phyloP scores from a whole-genome alignment of 1,140 invertebrate species.

The Glossosoma conforme region DNA sequence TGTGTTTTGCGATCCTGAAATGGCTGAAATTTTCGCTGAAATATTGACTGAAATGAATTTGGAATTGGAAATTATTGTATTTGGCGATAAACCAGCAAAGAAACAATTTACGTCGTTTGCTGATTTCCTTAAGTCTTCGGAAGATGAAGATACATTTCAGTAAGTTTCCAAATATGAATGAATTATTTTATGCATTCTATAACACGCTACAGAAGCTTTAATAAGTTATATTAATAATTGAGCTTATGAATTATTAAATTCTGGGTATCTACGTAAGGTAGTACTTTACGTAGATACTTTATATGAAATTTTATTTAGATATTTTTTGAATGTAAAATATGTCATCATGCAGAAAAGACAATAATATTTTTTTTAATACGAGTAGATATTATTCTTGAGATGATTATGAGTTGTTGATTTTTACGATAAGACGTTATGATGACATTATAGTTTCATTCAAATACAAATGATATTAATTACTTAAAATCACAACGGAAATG shows the following conservation, averaged over 20 bases:
- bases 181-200: neutral
- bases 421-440: too few species aligned
- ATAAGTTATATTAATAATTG: neutral
- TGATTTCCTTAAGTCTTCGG: conserved; percentile 6
- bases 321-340: neutral
- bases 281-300: too few species aligned
- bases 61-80: conserved; percentile 10
- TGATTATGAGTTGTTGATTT: neutral
- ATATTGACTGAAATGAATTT: conserved; percentile 6
- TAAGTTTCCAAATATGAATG: neutral
- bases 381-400: neutral
- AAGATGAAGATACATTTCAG: conserved; percentile 14
- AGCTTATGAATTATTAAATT: neutral
- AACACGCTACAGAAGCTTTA: neutral
- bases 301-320: neutral
- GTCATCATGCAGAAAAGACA: neutral
- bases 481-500: too few species aligned
- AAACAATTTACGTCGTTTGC: conserved; percentile 10
- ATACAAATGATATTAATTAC: too few species aligned
- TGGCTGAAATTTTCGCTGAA: neutral
- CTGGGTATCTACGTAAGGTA: too few species aligned
- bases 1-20: conserved; percentile 8
- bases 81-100: conserved; percentile 7
- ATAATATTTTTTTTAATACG: neutral
- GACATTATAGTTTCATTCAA: too few species aligned